Base-by-base conservation (phyloP, 2,113 vertebrate genomes). In the Hipposideros armiger region DNA sequence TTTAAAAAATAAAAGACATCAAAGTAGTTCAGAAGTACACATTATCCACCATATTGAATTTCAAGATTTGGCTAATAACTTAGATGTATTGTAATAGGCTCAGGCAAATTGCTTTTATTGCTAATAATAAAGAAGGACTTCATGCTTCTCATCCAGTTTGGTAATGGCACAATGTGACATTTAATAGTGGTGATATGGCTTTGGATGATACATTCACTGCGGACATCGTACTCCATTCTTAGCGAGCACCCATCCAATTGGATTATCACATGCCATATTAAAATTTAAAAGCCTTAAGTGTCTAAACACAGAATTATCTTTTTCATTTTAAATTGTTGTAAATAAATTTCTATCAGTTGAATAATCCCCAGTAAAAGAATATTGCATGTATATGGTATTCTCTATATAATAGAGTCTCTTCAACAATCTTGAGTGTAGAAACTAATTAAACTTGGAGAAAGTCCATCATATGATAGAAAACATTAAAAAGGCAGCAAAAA, bases 11-110 rank as follows among this genome's bases (percentile, higher is more conserved):
- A 82, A 95, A 97, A 98, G 15, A 58, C 36, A 62, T 32, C 84
- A 74, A 96, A 93, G 64, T 60, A 97, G 84, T 87, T 93, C 80
- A 95, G 77, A 98, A 97, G 96, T 87, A 94, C 97, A 95, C 97
- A 98, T 97, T 97, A 96, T 95, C 72, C 95, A 98, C 7, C 15
- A 80, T 94, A 88, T 95, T 97, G 81, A 91, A 96, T 73, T 93
- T 97, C 81, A 96, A 94, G 7, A 67, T 96, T 97, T 97, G 87
- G 94, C 94, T 98, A 98, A 98, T 97, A 98, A 97, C 95, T 98
- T 96, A 97, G 87, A 91, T 4, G 13, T 47, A 89, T 72, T 87
- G n/a, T 91, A 96, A 95, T 95, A 82, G 36, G 67, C 94, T 95
- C 70, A 78, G 70, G 62, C 15, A 96, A 97, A 97, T 96, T 96